Base-by-base conservation (phyloP, 2,888 invertebrate genomes). In the Maniola hyperantus region DNA sequence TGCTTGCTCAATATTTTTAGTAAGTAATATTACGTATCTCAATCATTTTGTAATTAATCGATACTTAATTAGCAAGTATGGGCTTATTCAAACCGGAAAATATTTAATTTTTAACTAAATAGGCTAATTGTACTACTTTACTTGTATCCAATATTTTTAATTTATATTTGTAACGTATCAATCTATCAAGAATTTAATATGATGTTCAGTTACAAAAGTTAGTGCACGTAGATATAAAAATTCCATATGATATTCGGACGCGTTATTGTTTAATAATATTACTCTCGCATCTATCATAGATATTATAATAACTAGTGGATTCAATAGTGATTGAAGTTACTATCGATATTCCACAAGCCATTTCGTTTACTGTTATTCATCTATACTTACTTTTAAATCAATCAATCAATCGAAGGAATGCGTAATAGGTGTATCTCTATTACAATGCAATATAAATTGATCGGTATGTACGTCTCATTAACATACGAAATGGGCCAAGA, bases 391-490 rank as follows among this genome's bases (percentile, higher is more conserved):
- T 74, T 76, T 76, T 76, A 73, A 71, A 74, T 70, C 77, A 81
- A 88, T 89, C 86, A 85, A 88, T 88, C 88, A 88, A 79, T 73
- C 70, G 67, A 2, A 67, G 82, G 84, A 83, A 86, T 86, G 81
- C 74, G 77, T 83, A 82, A 83, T 80, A 79, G 72, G 74, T 71
- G 68, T 78, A 81, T 82, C 83, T 83, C 77, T 83, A 83, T 85
- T 80, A 80, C 78, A 83, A 82, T 82, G 77, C 79, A 74, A 77
- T 83, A 81, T 74, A 78, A 77, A 78, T 79, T 76, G 78, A 77
- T 77, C 77, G 76, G 75, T 78, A 82, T 80, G 76, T 78, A 72
- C 76, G 83, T 80, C 84, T 87, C 84, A 87, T 89, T 89, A 85
- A 79, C 84, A 85, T 84, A 79, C 76, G 77, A 77, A 77, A 80